Base-by-base conservation (phyloP, 2,888 invertebrate genomes). In the Drosophila setosimentum region DNA sequence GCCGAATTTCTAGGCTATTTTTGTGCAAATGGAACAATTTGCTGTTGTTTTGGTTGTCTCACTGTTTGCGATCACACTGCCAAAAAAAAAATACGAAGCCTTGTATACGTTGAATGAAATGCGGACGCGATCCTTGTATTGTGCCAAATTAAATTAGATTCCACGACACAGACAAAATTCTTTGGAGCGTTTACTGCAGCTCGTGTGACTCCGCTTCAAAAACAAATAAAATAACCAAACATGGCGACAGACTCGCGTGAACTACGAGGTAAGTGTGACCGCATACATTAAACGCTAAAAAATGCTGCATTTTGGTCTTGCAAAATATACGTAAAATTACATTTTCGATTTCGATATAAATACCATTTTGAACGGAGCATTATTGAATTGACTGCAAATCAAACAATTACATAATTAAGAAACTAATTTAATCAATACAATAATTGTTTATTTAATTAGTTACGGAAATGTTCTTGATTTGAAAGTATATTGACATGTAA, bases 201-300 rank as follows among this genome's bases (percentile, higher is more conserved):
- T 68, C 55, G 16, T 63, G 32, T 76, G 76, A 65, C 55, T 77
- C 78, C 71, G 78, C 69, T 70, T 81, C 60, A 81, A 79, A 79
- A 79, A 79, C 79, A 79, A 81, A 80, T 78, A 80, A 80, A 80
- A 81, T 80, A 80, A 80, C 82, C 78, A 81, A 80, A 80, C 79
- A 80, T 80, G 79, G 79, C 79, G 79, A 78, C 79, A 78, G 74
- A 58, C 74, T 81, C 81, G 78, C 77, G 73, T 76, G 81, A 80
- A 79, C 78, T 80, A 80, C 68, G 37, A 75, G 50, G 35, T 45
- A n/a, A 72, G 65, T 64, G 69, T 73, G 78, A 32, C 64, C 64
- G 49, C 51, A n/a, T 45, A 4, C 0, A 54, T 10, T 27, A 35
- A 68, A 30, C 30, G 33, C n/a, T 18, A 55, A 61, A 62, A 76